Evolutionary conservation across 2,888 invertebrate genomes (phyloP), one percentile per base, ranked within the genome.

Genomic region (Eueremaeus valkanovi): DNA sequence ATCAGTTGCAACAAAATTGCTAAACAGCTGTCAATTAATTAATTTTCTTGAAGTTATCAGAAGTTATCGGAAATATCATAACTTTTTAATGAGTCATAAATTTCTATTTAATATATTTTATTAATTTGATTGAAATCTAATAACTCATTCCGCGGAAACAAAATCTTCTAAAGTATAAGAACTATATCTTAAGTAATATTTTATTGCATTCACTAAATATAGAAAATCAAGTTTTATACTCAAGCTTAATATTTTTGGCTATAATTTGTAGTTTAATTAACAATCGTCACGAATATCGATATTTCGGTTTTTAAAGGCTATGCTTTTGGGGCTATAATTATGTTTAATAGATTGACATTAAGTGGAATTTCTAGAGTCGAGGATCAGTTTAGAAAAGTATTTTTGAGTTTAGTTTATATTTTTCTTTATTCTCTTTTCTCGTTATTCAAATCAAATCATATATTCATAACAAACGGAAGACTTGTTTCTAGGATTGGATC

Each of bases 251-350:
- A 45, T 45, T 16, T 45, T 45, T 45, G 9, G 45, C 6, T 45
- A 13, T 45, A 45, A 45, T 45, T 45, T 45, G 45, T 45, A 58
- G 29, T 58, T 29, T 58, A 58, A 58, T 58, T 58, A 58, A 58
- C 58, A 58, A 29, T 58, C 27, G 29, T 58, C 58, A 58, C 58
- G 58, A 58, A 58, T 31, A 58, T 58, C 29, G 29, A 58, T 58
- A 58, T 58, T 58, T 58, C 29, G 29, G 29, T 58, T 58, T 18
- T 45, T 16, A 45, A 13, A 45, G 45, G 45, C 6, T 45, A 45
- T 16, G 58, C 29, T 31, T 31, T 58, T 36, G 36, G 31, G 18
- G 31, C 58, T 31, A 18, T 58, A 31, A 58, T 58, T 58, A 58
- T 31, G 58, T 11, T 31, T 27, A 58, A 58, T 24, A 3, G 29